phyloP scores from a whole-genome alignment of 2,888 invertebrate species.

The Epinotia demarniana region DNA sequence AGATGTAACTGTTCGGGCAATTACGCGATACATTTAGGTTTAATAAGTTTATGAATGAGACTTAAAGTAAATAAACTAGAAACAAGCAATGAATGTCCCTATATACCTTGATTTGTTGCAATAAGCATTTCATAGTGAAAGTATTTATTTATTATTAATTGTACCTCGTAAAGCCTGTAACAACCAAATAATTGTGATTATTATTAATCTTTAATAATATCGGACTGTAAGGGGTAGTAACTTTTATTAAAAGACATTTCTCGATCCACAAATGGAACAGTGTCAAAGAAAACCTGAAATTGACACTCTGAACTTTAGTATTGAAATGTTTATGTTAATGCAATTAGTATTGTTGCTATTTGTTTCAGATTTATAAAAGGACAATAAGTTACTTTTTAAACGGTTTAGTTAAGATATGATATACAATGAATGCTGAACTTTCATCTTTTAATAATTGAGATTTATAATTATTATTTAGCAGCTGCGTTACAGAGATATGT shows the following conservation, averaged over 20 bases:
- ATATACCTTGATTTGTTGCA: slow-evolving; percentile 7
- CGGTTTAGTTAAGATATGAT: too few relatives aligned
- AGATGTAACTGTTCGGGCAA: neutral
- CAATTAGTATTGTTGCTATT: too few relatives aligned
- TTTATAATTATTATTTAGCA: neutral
- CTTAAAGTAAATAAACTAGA: neutral
- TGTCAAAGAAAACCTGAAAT: neutral
- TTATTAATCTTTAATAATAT: slow-evolving; percentile 44
- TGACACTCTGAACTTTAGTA: neutral
- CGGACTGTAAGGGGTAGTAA: slow-evolving; percentile 50
- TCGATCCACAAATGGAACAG: slow-evolving; percentile 40
- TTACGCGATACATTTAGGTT: neutral
- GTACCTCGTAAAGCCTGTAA: slow-evolving; percentile 49
- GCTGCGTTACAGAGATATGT: too few relatives aligned
- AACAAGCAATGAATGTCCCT: neutral
- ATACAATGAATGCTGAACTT: too few relatives aligned
- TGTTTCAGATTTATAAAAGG: too few relatives aligned
- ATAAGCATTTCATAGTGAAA: slow-evolving; percentile 19
- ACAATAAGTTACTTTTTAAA: too few relatives aligned
- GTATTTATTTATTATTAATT: slow-evolving; percentile 43
- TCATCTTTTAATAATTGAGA: too few relatives aligned
- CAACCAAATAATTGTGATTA: slow-evolving; percentile 62
- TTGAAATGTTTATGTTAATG: too few relatives aligned
- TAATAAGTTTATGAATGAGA: neutral
- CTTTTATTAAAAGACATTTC: slow-evolving; percentile 50